Percentiles rank a stretch among this genome's conserved stretches.
phyloP scores from a whole-genome alignment of 2,113 vertebrate genomes.

The Takifugu flavidus region DNA sequence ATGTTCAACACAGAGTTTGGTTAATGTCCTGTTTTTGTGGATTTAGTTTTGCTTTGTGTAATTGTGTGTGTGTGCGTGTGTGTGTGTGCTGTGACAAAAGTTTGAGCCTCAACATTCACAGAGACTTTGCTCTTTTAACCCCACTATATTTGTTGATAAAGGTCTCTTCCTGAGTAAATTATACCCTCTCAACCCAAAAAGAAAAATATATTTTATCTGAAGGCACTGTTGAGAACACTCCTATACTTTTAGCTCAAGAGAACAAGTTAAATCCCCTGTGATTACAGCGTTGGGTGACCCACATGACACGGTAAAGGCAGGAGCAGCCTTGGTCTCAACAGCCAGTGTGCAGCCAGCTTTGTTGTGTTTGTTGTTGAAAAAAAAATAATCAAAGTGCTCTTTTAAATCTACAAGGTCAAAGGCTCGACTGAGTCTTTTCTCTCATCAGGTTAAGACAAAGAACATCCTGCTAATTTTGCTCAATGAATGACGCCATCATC shows the following conservation, averaged over 20 bases:
- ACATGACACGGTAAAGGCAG: conserved; percentile 32
- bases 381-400: conserved; percentile 64
- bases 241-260: conserved; percentile 23
- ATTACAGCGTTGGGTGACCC: conserved; percentile 36
- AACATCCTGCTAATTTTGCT: conserved; percentile 42
- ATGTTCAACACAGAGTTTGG: too few species aligned
- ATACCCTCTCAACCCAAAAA: too few species aligned
- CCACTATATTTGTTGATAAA: too few species aligned
- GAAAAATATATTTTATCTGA: background rate
- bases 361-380: conserved; percentile 67
- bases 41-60: too few species aligned
- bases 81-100: too few species aligned
- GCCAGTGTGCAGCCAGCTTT: conserved; percentile 50
- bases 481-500: conserved; percentile 59
- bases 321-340: conserved; percentile 26
- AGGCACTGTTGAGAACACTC: conserved; percentile 15
- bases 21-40: too few species aligned
- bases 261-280: conserved; percentile 34
- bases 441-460: conserved; percentile 54
- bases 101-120: too few species aligned
- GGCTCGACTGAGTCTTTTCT: conserved; percentile 40
- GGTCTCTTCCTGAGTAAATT: too few species aligned
- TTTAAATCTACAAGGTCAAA: conserved; percentile 61
- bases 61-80: too few species aligned
- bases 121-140: too few species aligned